These are phyloP conservation scores for Pyxicephalus adspersus DNA, from an alignment of 2,113 vertebrate genomes.

Conservation along the genomic window DNA sequence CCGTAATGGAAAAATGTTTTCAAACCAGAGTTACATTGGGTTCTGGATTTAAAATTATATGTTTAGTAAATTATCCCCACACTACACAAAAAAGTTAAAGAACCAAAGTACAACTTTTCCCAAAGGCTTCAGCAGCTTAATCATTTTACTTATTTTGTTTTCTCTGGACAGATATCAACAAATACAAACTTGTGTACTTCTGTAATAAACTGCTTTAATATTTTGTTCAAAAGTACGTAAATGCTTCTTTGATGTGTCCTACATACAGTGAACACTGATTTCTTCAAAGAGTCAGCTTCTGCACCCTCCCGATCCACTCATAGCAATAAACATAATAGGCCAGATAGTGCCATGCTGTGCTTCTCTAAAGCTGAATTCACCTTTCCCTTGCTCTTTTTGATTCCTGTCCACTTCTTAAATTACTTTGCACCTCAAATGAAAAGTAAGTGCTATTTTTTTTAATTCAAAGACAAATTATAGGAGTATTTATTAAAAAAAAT, in stretches of 20 bases:
- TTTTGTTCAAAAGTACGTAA: constrained; percentile 3
- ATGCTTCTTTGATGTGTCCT: constrained; percentile 43
- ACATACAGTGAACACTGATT: constrained; percentile 41
- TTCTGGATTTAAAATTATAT: too few species aligned
- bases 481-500: too few species aligned
- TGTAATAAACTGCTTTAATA: constrained; percentile 21
- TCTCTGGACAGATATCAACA: constrained; percentile 1
- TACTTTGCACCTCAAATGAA: not conserved
- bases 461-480: too few species aligned
- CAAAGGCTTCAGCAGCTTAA: not conserved
- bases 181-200: constrained; percentile 12
- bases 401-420: not conserved
- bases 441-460: too few species aligned
- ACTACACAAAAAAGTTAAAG: too few species aligned
- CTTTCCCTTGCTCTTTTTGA: constrained; percentile 14
- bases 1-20: too few species aligned
- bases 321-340: constrained; percentile 46
- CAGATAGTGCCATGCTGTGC: constrained; percentile 22
- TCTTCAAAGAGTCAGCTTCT: constrained; percentile 39
- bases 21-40: too few species aligned
- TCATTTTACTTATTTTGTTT: constrained; percentile 2
- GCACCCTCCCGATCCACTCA: constrained; percentile 40
- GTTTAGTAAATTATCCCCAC: too few species aligned
- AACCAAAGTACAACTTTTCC: not conserved
- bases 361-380: not conserved